Base-by-base conservation (phyloP, 1,140 invertebrate species). In the Vanessa atalanta region DNA sequence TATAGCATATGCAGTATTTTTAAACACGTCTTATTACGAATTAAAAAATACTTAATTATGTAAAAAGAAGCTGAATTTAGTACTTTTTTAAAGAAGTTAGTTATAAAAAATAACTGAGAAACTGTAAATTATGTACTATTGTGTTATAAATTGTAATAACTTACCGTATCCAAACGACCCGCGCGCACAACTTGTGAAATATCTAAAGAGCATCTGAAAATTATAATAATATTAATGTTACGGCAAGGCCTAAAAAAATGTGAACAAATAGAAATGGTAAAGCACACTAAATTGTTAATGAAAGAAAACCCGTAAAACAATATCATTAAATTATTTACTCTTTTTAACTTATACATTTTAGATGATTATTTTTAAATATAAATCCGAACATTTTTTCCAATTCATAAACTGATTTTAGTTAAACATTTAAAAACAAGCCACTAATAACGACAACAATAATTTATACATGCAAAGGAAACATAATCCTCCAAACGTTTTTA, bases 151-250 rank as follows among this genome's bases (percentile, higher is more conserved):
- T 55, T 20, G n/a, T 0, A 20, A 20, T 16, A 11, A 65, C 83
- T 85, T 83, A 91, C 90, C 64, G 89, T 92, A 71, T 92, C 90
- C 16, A 91, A 66, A 15, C 90, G 86, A n/a, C 90, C 90, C 60
- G 85, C 83, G 43, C 85, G 85, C 1, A 92, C 90, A 7, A 92
- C 89, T 88, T 92, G 90, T 1, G 90, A 88, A 37, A 92, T 91
- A 66, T 92, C 89, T 69, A 92, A 75, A 14, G 88, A 87, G 73
- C 90, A 92, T 68, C 90, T 92, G 84, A 26, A 85, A 72, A 65
- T 76, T 77, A 61, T 65, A 31, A 23, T 37, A 50, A 26, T 2
- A 50, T 26, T 23, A 66, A 26, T 51, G 12, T 66, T 51, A 26
- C 15, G 7, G 11, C 16, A 8, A 8, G n/a, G n/a, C 15, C 3